Evolutionary conservation across 2,113 vertebrate species (phyloP).

Genomic region (Zeus faber): DNA sequence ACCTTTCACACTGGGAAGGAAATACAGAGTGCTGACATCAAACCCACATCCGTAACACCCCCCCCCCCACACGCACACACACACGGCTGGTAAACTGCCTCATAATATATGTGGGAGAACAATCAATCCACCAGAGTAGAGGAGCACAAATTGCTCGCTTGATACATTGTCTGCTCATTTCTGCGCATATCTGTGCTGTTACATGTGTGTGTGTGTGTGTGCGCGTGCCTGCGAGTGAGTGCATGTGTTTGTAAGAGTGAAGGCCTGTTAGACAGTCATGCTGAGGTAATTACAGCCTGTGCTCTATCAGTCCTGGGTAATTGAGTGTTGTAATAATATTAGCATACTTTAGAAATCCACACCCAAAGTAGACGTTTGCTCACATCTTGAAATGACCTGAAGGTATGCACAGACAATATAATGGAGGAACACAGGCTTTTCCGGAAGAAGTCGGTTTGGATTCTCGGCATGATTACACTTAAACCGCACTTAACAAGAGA

Average conservation of each 20-base stretch:
- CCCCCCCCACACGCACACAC: background rate
- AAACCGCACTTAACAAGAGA: constrained; percentile 32
- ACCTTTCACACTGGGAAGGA: constrained; percentile 2
- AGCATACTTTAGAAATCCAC: constrained; percentile 33
- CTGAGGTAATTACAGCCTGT: constrained; percentile 21
- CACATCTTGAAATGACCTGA: constrained; percentile 57
- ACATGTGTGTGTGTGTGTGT: constrained; percentile 4
- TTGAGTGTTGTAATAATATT: constrained; percentile 50
- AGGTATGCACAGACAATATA: constrained; percentile 47
- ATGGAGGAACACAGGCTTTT: constrained; percentile 56
- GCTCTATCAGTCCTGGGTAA: constrained; percentile 31
- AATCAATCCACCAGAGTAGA: too few relatives aligned
- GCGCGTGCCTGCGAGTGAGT: constrained; percentile 1
- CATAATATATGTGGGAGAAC: constrained; percentile 8
- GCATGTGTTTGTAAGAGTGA: background rate
- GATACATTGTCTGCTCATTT: background rate
- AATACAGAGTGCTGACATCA: constrained; percentile 12
- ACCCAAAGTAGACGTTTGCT: constrained; percentile 32
- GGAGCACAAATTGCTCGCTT: background rate
- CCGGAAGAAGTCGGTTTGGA: constrained; percentile 29
- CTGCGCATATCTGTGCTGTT: background rate
- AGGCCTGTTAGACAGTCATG: constrained; percentile 1
- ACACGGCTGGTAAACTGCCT: background rate
- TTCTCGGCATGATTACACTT: constrained; percentile 53
- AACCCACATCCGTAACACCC: constrained; percentile 14